These are phyloP conservation scores for Galleria mellonella DNA, from an alignment of 1,140 invertebrate genomes.

Conservation along the genomic window DNA sequence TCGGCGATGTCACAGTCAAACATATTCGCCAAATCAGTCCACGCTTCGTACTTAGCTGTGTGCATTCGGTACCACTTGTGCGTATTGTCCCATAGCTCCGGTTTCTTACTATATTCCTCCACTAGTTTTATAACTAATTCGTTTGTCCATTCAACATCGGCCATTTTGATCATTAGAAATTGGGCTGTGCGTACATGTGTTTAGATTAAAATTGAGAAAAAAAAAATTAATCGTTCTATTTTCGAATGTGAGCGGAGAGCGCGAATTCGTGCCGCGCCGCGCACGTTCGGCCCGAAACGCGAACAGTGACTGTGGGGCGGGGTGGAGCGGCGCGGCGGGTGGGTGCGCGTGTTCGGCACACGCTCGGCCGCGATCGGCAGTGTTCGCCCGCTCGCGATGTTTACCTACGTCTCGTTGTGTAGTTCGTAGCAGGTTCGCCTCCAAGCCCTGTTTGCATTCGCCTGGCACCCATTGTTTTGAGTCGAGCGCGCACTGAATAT, in stretches of 20 bases:
- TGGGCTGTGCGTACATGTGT: too few species aligned
- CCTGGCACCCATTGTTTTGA: too few species aligned
- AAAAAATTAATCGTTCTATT: background rate
- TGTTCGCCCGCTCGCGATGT: too few species aligned
- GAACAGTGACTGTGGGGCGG: too few species aligned
- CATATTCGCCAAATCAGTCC: slow-evolving; percentile 34
- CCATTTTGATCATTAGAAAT: slow-evolving; percentile 10
- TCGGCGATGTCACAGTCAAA: slow-evolving; percentile 51
- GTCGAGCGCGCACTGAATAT: too few species aligned
- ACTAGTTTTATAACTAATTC: slow-evolving; percentile 35
- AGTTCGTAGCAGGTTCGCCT: too few species aligned
- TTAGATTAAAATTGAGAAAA: too few species aligned
- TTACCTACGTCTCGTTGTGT: too few species aligned
- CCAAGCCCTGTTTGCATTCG: too few species aligned
- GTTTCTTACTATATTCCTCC: slow-evolving; percentile 32
- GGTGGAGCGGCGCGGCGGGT: too few species aligned
- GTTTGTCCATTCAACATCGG: slow-evolving; percentile 44
- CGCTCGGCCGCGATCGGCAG: slow-evolving; percentile 27
- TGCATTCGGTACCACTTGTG: slow-evolving; percentile 38
- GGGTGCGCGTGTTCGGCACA: slow-evolving; percentile 6
- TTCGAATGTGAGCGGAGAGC: background rate
- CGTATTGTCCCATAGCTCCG: slow-evolving; percentile 43
- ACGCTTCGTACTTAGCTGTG: slow-evolving; percentile 50
- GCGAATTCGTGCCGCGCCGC: slow-evolving; percentile 1
- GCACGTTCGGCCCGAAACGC: slow-evolving; percentile 2